phyloP scores from a whole-genome alignment of 2,888 invertebrate genomes.

The Microplitis deprimator region DNA sequence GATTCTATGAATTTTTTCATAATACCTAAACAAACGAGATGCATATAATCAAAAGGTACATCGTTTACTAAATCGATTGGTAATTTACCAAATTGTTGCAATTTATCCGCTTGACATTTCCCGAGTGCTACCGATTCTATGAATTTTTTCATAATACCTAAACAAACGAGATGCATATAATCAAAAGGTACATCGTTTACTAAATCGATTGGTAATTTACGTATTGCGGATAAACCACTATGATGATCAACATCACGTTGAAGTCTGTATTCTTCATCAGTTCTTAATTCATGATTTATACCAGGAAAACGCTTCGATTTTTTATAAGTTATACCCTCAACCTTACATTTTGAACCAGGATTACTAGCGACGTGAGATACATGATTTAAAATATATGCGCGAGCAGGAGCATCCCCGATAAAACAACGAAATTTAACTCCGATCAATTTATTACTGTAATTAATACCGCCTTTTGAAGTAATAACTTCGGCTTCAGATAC shows the following conservation, averaged over 20 bases:
- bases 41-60: conserved; percentile 34
- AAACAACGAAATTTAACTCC: conserved; percentile 32
- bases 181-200: conserved; percentile 24
- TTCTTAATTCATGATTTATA: neutral
- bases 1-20: conserved; percentile 7
- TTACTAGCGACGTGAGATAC: conserved; percentile 30
- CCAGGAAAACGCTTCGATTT: neutral
- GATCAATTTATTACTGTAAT: conserved; percentile 17
- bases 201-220: conserved; percentile 18
- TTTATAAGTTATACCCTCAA: neutral
- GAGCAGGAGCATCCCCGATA: conserved; percentile 47
- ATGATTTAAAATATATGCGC: conserved; percentile 44
- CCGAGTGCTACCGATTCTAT: too few relatives aligned
- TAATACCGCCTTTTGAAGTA: conserved; percentile 26
- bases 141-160: conserved; percentile 12
- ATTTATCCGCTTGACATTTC: neutral
- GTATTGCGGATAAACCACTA: neutral
- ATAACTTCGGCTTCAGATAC: conserved; percentile 27
- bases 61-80: conserved; percentile 17
- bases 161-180: conserved; percentile 21
- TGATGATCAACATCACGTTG: neutral
- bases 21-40: conserved; percentile 10
- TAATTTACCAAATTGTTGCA: neutral
- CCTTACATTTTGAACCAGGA: conserved; percentile 38
- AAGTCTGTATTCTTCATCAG: neutral